Conservation (phyloP, 2,113 vertebrate species). For the Acrocephalus kingi region DNA sequence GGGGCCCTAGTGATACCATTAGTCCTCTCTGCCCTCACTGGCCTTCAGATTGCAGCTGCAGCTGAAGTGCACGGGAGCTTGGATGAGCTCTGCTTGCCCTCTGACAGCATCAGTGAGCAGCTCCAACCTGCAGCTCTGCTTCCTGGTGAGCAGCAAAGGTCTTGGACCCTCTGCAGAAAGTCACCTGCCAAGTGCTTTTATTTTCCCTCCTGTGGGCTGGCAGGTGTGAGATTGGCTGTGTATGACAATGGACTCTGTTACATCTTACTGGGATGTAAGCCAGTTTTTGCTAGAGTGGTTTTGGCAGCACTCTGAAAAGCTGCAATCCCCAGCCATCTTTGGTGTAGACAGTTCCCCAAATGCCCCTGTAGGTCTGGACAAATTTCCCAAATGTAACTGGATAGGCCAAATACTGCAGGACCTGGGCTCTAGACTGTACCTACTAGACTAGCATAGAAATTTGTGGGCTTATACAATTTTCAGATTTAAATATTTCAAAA, state of each 20-base stretch:
- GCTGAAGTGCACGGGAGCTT: fast-evolving
- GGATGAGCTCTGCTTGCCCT: background rate
- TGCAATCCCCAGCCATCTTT: background rate
- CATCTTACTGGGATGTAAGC: background rate
- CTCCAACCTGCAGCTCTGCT: background rate
- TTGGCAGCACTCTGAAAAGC: background rate
- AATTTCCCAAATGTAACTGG: background rate
- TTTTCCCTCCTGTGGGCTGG: too few species aligned
- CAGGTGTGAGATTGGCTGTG: fast-evolving
- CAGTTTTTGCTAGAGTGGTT: background rate
- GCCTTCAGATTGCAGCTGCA: background rate
- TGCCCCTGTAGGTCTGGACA: background rate
- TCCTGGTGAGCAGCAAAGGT: background rate
- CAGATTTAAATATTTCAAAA: background rate
- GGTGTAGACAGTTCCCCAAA: background rate
- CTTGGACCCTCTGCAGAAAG: background rate
- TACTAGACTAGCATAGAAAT: background rate
- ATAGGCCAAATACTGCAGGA: background rate
- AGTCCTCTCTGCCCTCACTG: background rate
- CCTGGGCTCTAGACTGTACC: background rate
- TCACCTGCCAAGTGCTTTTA: background rate
- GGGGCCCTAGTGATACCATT: background rate
- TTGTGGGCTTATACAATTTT: background rate
- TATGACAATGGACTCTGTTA: background rate
- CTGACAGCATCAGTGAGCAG: background rate